Conservation (phyloP, 2,888 invertebrate species). For the Rotaria sp. region DNA sequence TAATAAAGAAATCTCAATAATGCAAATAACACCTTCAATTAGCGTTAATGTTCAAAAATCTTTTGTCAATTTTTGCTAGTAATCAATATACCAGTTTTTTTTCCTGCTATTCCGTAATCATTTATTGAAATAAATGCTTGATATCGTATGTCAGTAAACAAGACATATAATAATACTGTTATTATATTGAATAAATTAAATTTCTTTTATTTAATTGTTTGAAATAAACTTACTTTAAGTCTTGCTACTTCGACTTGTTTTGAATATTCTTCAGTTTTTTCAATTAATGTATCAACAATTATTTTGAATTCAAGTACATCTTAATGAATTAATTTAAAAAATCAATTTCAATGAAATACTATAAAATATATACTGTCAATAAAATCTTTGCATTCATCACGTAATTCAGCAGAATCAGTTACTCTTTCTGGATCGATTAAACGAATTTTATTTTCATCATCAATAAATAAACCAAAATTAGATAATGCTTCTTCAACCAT, state of each 20-base stretch:
- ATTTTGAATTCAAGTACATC: conserved; percentile 68
- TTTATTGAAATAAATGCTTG: too few relatives aligned
- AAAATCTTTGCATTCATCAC: conserved; percentile 77
- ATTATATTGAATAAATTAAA: too few relatives aligned
- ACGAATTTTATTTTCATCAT: conserved; percentile 75
- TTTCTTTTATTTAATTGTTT: neutral
- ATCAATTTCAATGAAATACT: neutral
- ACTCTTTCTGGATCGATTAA: conserved; percentile 71
- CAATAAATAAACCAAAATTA: conserved; percentile 70
- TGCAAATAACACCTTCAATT: too few relatives aligned
- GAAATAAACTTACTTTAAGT: conserved; percentile 61
- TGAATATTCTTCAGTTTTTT: conserved; percentile 68
- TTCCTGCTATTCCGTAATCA: too few relatives aligned
- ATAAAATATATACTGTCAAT: conserved; percentile 66
- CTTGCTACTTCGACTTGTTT: conserved; percentile 81
- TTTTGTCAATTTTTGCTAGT: too few relatives aligned
- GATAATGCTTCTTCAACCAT: conserved; percentile 56
- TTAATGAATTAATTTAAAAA: conserved; percentile 47
- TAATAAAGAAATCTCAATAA: too few relatives aligned
- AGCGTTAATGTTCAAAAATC: too few relatives aligned
- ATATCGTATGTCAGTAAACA: too few relatives aligned
- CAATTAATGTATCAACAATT: conserved; percentile 70
- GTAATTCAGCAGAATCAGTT: conserved; percentile 72
- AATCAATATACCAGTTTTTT: too few relatives aligned
- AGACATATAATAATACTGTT: too few relatives aligned